phyloP scores from a whole-genome alignment of 2,888 invertebrate species.

The Amblyjoppa fuscipennis region DNA sequence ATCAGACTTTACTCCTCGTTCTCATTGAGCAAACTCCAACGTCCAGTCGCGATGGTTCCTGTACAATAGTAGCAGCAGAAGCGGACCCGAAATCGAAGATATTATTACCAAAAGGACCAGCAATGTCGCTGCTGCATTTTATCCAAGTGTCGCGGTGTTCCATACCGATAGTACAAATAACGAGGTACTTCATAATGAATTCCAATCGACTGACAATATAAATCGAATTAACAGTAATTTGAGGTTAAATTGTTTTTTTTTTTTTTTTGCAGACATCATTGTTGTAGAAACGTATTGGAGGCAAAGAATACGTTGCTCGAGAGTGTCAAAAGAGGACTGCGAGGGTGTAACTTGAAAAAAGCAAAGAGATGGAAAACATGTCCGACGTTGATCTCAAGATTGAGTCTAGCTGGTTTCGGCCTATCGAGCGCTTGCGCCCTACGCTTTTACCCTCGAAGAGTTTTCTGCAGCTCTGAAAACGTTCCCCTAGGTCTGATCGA shows the following conservation, averaged over 20 bases:
- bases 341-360: constrained; percentile 41
- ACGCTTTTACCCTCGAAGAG: constrained; percentile 54
- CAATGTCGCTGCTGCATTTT: constrained; percentile 67
- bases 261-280: constrained; percentile 64
- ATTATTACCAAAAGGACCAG: neutral
- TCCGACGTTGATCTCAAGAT: constrained; percentile 58
- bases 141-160: constrained; percentile 64
- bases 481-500: constrained; percentile 8
- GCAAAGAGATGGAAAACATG: constrained; percentile 13
- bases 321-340: constrained; percentile 54
- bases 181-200: constrained; percentile 60
- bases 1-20: too few species aligned
- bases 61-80: neutral
- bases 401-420: constrained; percentile 71
- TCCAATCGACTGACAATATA: neutral
- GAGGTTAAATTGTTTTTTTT: constrained; percentile 51
- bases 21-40: too few species aligned
- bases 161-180: constrained; percentile 54
- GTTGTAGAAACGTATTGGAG: constrained; percentile 61
- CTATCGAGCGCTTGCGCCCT: constrained; percentile 67
- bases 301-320: constrained; percentile 64
- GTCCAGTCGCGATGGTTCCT: neutral
- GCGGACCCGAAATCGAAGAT: neutral
- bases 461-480: constrained; percentile 43
- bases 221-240: constrained; percentile 29